These are phyloP conservation scores for Drosophila nr. fundita DNA, from an alignment of 2,888 invertebrate genomes.

Conservation along the genomic window DNA sequence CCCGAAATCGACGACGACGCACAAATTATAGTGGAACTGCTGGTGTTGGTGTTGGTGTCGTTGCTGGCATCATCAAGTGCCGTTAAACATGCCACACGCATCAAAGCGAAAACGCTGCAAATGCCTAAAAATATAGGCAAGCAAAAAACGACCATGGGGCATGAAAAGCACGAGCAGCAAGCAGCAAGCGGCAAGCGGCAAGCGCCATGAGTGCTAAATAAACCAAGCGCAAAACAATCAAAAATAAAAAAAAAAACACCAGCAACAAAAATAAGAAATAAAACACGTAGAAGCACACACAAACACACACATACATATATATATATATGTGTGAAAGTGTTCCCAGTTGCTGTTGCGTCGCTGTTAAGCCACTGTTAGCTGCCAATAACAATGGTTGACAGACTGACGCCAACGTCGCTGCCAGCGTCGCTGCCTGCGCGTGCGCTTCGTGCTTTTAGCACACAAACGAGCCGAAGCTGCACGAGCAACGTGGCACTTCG, in stretches of 20 bases:
- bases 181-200: neutral
- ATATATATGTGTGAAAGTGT: constrained; percentile 27
- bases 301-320: neutral
- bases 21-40: constrained; percentile 44
- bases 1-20: constrained; percentile 21
- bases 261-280: constrained; percentile 20
- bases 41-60: constrained; percentile 24
- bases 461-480: constrained; percentile 35
- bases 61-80: constrained; percentile 55
- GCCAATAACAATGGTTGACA: constrained; percentile 13
- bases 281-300: constrained; percentile 7
- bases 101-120: constrained; percentile 65
- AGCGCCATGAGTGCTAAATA: constrained; percentile 45
- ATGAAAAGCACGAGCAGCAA: constrained; percentile 49
- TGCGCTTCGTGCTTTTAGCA: constrained; percentile 37
- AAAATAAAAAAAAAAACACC: neutral
- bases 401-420: constrained; percentile 40
- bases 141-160: constrained; percentile 39
- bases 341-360: constrained; percentile 50
- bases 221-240: constrained; percentile 32
- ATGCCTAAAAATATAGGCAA: constrained; percentile 35
- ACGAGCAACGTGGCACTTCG: neutral
- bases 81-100: constrained; percentile 72
- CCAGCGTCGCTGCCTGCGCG: constrained; percentile 56
- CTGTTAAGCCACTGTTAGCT: constrained; percentile 44